Base-by-base conservation (phyloP, 1,140 invertebrate genomes). In the Armadillidium nasatum region DNA sequence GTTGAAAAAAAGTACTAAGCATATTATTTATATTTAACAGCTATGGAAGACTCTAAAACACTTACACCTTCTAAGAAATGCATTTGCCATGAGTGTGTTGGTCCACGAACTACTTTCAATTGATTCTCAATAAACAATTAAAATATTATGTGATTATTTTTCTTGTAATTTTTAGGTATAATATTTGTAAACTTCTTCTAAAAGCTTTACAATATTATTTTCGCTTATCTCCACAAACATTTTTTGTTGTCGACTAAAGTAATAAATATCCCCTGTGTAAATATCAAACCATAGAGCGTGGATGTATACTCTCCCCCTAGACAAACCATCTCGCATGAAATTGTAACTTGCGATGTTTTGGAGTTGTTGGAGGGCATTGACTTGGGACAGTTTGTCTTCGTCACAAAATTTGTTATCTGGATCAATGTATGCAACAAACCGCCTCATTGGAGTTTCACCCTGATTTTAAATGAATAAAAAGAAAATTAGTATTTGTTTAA, bases 221-320 rank as follows among this genome's bases (percentile, higher is more conserved):
- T 96, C 94, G 83, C 94, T 93, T 45, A 95, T 91, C 82, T 94
- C 87, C 10, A 95, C 87, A 86, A 95, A 96, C 80, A 86, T 84
- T 85, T 96, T 95, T 43, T 90, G 89, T 54, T 90, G 89, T 78
- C 93, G 88, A 83, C 94, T 96, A 82, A 97, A 97, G 83, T 93
- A 95, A 84, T 94, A 96, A 82, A 98, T 94, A 85, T 97, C 94
- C 4, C 95, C 96, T 0, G 94, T 96, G 82, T 96, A 96, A 83
- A 98, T 96, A 84, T 98, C 96, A 84, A 97, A 97, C 96, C 96
- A 98, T 4, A 98, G 86, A 0, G 95, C 94, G 83, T 97, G 94
- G 79, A 96, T 91, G 82, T 95, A 93, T 7, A 97, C 86, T 83
- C 94, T 88, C 82, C 94, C 91, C 23, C 88, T 88, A 84, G 92